These are phyloP conservation scores for Drosophila melanosoma DNA, from an alignment of 2,888 invertebrate genomes.

Conservation along the genomic window DNA sequence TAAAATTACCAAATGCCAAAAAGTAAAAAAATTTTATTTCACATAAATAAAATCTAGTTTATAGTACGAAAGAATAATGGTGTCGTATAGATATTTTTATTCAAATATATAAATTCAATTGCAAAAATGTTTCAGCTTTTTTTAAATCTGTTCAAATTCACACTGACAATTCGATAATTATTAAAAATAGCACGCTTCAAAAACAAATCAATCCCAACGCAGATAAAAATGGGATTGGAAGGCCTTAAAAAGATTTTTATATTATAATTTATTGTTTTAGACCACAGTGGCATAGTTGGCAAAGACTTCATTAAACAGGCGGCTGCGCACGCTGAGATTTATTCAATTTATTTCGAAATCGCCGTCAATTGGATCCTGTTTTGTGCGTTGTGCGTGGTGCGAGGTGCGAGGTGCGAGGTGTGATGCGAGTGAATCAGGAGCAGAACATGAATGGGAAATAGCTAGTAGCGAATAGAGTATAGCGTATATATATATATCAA, in stretches of 20 bases:
- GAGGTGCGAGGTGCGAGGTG: not conserved
- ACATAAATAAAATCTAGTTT: not conserved
- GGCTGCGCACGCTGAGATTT: conserved; percentile 67
- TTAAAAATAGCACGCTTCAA: not conserved
- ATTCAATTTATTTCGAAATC: conserved; percentile 77
- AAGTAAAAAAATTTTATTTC: not conserved
- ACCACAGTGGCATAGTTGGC: conserved; percentile 45
- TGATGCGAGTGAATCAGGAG: not conserved
- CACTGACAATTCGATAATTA: not conserved
- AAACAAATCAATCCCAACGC: not conserved
- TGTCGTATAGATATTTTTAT: not conserved
- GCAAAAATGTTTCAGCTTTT: not conserved
- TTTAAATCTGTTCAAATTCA: not conserved
- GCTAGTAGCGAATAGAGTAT: not conserved
- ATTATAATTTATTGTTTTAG: not conserved
- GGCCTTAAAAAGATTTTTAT: not conserved
- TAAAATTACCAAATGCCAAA: not conserved
- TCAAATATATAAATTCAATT: not conserved
- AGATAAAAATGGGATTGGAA: not conserved
- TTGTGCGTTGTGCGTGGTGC: conserved; percentile 15
- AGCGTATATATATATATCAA: conserved; percentile 11
- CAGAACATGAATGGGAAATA: not conserved
- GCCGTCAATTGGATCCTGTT: conserved; percentile 64
- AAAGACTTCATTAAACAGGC: conserved; percentile 63
- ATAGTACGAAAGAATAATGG: not conserved